Base-by-base conservation (phyloP, 2,888 invertebrate genomes). In the Mycalesis mineus region DNA sequence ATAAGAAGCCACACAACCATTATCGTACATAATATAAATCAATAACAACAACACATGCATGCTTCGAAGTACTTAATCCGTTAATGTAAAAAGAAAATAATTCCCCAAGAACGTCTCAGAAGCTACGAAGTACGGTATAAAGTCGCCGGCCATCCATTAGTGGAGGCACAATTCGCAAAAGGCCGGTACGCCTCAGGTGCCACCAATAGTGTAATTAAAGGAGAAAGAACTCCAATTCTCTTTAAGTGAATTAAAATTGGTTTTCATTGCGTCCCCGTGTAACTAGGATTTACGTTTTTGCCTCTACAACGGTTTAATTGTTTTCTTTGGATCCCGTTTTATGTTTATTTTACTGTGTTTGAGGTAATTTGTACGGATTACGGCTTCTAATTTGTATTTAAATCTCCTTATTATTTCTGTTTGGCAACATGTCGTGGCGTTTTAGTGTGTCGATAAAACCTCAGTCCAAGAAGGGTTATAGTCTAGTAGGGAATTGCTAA, bases 181-280 rank as follows among this genome's bases (percentile, higher is more conserved):
- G 70, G 68, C 70, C 67, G 65, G 62, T 64, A 63, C 68, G 78
- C 72, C 82, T 73, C 84, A 84, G 84, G 81, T 85, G 84, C 77
- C 68, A 70, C 80, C 77, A 77, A 83, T 82, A 77, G 77, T 78
- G 75, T 84, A 83, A 85, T 84, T 85, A 84, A 83, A 80, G 72
- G 65, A 60, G 73, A 81, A 80, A 79, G 82, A 80, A 78, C 73
- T 71, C 69, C 71, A 72, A 73, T 72, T 70, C 68, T 68, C 69
- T 71, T 72, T 71, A 73, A 80, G 70, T 74, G 73, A 80, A 81
- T 80, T 78, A 73, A 77, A 77, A 75, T 70, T 67, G 68, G 62
- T 65, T 68, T 66, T 65, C 66, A 64, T 64, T 66, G 65, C 64
- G 63, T 66, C 65, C 60, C 58, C 54, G 51, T 62, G 65, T 68